These are phyloP conservation scores for Rhyacichthys aspro DNA, from an alignment of 2,797 vertebrate species.

Conservation along the genomic window DNA sequence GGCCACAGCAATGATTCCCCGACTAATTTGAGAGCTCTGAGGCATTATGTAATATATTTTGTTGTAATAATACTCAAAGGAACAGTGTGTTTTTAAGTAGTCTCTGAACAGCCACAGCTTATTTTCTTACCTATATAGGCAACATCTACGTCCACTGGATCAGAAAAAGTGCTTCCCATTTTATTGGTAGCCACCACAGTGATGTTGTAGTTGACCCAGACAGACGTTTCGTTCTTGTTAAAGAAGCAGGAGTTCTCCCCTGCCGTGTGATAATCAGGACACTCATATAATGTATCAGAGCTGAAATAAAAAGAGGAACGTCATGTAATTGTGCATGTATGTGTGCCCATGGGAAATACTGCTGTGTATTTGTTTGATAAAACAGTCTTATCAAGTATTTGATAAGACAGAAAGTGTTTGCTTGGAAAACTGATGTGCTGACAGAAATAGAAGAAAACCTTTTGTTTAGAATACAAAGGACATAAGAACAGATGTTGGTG, in stretches of 20 bases:
- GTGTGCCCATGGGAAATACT: neutral
- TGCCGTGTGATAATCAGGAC: slow-evolving; percentile 88
- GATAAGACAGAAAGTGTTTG: too few species aligned
- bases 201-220: slow-evolving; percentile 90
- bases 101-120: neutral
- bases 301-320: slow-evolving; percentile 46
- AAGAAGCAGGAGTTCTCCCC: slow-evolving; percentile 95
- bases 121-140: slow-evolving; percentile 86
- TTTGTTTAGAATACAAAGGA: too few species aligned
- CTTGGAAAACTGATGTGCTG: neutral
- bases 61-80: slow-evolving; percentile 18
- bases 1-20: too few species aligned
- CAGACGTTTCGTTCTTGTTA: slow-evolving; percentile 85
- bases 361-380: too few species aligned
- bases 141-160: slow-evolving; percentile 85
- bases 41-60: slow-evolving; percentile 6
- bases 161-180: slow-evolving; percentile 84
- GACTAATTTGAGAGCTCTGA: too few species aligned
- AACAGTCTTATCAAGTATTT: too few species aligned
- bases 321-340: slow-evolving; percentile 8
- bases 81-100: neutral
- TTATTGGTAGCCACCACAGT: slow-evolving; percentile 87
- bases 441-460: too few species aligned
- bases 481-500: too few species aligned
- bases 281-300: slow-evolving; percentile 79